These are phyloP conservation scores for Lampropteryx suffumata DNA, from an alignment of 2,888 invertebrate genomes.

Conservation along the genomic window DNA sequence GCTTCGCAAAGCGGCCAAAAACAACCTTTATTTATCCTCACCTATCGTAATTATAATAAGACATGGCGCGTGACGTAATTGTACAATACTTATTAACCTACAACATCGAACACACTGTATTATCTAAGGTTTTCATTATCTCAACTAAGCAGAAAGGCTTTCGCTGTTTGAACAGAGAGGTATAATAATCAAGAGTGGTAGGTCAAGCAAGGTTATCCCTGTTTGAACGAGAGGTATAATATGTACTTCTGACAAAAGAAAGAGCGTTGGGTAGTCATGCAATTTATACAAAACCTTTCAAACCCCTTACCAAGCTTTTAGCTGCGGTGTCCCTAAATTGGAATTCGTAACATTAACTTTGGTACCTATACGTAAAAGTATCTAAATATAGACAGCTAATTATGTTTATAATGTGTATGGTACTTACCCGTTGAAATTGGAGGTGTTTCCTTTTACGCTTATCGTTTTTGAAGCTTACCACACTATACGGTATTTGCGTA, in stretches of 20 bases:
- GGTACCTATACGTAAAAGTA: no score
- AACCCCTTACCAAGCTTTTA: slow-evolving; percentile 20
- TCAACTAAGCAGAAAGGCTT: neutral
- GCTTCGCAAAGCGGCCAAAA: no score
- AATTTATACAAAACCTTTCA: slow-evolving; percentile 6
- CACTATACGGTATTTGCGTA: no score
- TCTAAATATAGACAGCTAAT: no score
- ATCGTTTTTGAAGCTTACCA: no score
- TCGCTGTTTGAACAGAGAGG: slow-evolving; percentile 9
- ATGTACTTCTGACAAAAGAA: neutral
- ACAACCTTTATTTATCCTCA: no score
- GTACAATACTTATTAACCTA: neutral
- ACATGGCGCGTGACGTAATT: no score
- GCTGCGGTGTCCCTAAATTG: slow-evolving; percentile 6
- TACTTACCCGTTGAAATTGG: no score
- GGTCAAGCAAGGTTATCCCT: slow-evolving; percentile 7
- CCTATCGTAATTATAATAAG: no score
- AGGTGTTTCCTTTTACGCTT: no score
- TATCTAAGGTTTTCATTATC: slow-evolving; percentile 13
- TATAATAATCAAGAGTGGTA: no score
- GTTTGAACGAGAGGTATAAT: slow-evolving; percentile 8
- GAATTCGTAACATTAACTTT: slow-evolving; percentile 2
- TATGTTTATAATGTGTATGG: no score
- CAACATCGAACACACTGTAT: neutral
- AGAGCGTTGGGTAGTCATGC: neutral